Evolutionary conservation across 1,140 invertebrate species (phyloP).

Genomic region (Temnothorax longispinosus): DNA sequence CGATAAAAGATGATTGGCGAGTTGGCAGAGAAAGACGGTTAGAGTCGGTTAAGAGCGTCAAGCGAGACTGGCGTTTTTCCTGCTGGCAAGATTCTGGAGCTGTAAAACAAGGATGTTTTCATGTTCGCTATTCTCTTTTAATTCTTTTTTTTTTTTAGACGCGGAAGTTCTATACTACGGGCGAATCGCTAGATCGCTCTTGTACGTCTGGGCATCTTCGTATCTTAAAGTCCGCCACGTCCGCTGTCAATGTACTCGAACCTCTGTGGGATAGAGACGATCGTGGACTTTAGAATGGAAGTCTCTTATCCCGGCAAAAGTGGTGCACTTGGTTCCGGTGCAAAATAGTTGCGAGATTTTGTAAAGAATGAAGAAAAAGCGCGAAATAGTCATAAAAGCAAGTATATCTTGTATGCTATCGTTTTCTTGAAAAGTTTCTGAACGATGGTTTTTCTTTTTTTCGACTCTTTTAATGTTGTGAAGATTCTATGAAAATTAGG

Average conservation of each 20-base stretch:
- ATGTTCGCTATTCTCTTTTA: slow-evolving; percentile 34
- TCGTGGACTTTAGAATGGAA: slow-evolving; percentile 54
- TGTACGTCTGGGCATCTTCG: slow-evolving; percentile 50
- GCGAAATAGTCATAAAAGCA: background rate
- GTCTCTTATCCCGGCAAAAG: background rate
- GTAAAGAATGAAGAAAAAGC: background rate
- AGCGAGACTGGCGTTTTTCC: slow-evolving; percentile 83
- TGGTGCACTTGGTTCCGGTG: background rate
- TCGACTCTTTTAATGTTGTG: background rate
- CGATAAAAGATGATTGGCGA: slow-evolving; percentile 25
- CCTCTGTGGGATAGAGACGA: slow-evolving; percentile 81
- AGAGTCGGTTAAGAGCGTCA: slow-evolving; percentile 73
- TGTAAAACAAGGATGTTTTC: slow-evolving; percentile 81
- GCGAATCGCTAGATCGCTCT: slow-evolving; percentile 53
- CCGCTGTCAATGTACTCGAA: slow-evolving; percentile 86
- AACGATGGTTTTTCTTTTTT: background rate
- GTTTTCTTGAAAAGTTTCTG: background rate
- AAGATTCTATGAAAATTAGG: background rate
- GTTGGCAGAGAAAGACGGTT: slow-evolving; percentile 26
- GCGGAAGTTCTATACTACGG: background rate
- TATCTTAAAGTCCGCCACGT: slow-evolving; percentile 82
- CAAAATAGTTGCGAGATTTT: background rate
- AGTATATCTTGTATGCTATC: background rate
- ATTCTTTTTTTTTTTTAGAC: no score
- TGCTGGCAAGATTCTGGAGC: slow-evolving; percentile 85